Evolutionary conservation across 2,888 invertebrate genomes (phyloP), one percentile per base, ranked within the genome.

Genomic region (Pammene fasciana): DNA sequence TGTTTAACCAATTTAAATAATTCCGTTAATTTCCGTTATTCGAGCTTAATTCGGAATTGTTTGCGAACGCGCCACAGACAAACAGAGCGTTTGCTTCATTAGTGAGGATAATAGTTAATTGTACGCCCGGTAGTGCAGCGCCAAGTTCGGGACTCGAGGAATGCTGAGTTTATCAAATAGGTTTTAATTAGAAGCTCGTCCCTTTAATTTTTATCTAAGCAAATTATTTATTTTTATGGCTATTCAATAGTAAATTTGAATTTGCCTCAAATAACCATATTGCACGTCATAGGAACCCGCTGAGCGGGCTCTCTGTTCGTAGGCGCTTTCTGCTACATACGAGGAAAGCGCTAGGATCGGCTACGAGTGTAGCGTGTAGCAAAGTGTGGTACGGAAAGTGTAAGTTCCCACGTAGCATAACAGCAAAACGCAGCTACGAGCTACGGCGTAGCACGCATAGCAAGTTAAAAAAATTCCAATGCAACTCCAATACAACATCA

Each of bases 21-120:
- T 57, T 36, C 13, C 46, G 46, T 48, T 50, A 61, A 50, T 50
- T 62, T 8, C n/a, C 9, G 45, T n/a, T 16, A 48, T 48, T 34
- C 36, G 8, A n/a, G 26, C 18, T 10, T 26, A 34, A 45, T 52
- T 45, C 0, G 14, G 43, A 41, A 18, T 52, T 54, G 54, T 64
- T 64, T 64, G 64, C 41, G n/a, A 61, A 16, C 62, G 41, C 41
- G n/a, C 43, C 41, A 4, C 43, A 60, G 26, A 34, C 59, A 60
- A 41, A 60, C 46, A n/a, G 34, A 26, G 16, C 60, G 41, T 45
- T 45, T 45, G 43, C 52, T 45, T 64, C 52, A 64, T 64, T 43
- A 54, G 16, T 45, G 64, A 50, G 38, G n/a, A 38, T 64, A 41
- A 45, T 64, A 45, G 43, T 54, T 54, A 54, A 64, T 14, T 34